Base-by-base conservation (phyloP, 2,797 vertebrate genomes). In the Leontocebus nigricollis region DNA sequence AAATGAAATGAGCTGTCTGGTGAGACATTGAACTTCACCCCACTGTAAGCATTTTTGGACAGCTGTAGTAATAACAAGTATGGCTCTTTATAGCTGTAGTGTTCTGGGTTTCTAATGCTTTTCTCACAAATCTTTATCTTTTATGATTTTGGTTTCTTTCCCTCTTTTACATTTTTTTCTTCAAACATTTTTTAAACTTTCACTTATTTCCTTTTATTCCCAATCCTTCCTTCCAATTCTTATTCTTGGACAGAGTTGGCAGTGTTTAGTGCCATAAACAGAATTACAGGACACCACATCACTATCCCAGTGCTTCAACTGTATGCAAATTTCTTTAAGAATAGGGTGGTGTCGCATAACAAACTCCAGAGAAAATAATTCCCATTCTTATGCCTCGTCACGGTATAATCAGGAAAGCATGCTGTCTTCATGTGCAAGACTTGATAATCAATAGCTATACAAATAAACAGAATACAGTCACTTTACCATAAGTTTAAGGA, bases 401-500 rank as follows among this genome's bases (percentile, higher is more conserved):
- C 1, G 2, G 33, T 72, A 59, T 76, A 97, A 90, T 94, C 88
- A 95, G 90, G 96, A 95, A 95, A 95, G 57, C 57, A 13, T 33
- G 79, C 85, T 26, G 7, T 9, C 44, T 50, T 67, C 36, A 79
- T 93, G 93, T 82, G n/a, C 96, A 95, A 96, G 82, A 81, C 93
- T 96, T 97, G 88, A 91, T 59, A 36, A 52, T 70, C 24, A 1
- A 27, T 39, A 22, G 11, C 75, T 97, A 27, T 27, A 70, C 94
- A 96, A 98, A 90, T 70, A 64, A 92, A 96, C 57, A 90, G 50
- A 96, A 77, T 27, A 93, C 80, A 94, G 55, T 27, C 88, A 67
- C 72, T 81, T 17, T 44, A 61, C 6, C 26, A 30, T 44, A 92
- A 90, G 79, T 80, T 52, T 80, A 90, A 96, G 83, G 93, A 97